phyloP scores from a whole-genome alignment of 1,140 invertebrate species.

The Lucilia sericata region DNA sequence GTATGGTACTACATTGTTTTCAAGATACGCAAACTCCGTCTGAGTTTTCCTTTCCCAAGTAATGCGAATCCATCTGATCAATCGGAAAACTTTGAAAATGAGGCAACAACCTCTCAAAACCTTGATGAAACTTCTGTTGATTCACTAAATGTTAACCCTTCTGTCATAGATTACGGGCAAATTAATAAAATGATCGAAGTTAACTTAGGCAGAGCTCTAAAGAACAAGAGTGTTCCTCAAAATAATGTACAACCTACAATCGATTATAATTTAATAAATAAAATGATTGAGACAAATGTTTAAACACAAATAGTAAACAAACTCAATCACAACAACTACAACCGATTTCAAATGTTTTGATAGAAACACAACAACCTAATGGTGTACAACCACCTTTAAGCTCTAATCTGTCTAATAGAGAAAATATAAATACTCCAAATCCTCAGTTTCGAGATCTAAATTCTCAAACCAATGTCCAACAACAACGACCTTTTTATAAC shows the following conservation, averaged over 20 bases:
- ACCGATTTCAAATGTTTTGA: too few relatives aligned
- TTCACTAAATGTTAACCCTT: too few relatives aligned
- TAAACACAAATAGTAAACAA: neutral
- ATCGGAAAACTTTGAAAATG: neutral
- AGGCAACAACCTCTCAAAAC: neutral
- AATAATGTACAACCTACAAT: neutral
- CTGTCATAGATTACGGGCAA: neutral
- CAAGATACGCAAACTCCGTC: neutral
- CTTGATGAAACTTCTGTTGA: too few relatives aligned
- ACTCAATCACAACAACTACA: too few relatives aligned
- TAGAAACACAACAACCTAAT: too few relatives aligned
- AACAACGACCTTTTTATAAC: too few relatives aligned
- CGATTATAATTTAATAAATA: conserved; percentile 29
- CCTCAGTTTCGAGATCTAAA: too few relatives aligned
- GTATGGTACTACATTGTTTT: neutral
- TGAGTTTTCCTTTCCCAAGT: neutral
- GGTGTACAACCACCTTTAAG: too few relatives aligned
- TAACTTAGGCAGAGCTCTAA: neutral
- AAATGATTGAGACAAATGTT: conserved; percentile 20
- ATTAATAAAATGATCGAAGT: neutral
- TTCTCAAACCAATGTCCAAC: too few relatives aligned
- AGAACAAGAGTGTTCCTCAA: neutral
- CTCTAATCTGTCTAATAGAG: too few relatives aligned
- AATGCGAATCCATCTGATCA: neutral
- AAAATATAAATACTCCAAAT: too few relatives aligned